Evolutionary conservation across 2,113 vertebrate species (phyloP), one percentile per base, ranked within the genome.

Genomic region (Aplodontia rufa): DNA sequence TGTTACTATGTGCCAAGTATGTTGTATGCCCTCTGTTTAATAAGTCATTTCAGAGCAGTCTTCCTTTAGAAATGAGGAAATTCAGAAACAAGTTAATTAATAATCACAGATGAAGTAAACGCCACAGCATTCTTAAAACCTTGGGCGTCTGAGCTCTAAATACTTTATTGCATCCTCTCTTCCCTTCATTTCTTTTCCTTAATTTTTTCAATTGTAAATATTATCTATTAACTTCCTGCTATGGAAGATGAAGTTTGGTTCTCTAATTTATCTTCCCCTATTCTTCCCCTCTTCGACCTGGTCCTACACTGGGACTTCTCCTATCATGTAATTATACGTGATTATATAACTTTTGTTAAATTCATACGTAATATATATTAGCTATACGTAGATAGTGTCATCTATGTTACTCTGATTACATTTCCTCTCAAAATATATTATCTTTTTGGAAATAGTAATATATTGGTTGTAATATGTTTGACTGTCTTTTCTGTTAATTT

Each of bases 361-460:
- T 84, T 95, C 26, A 53, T 83, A 84, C 81, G 88, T 22, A 51
- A 6, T 92, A 80, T 53, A 60, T 81, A 83, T 89, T 64, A 68
- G 24, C 7, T 42, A 26, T 81, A 71, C 12, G 64, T 20, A 78
- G 22, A 40, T 83, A 90, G 45, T 75, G 16, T 60, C 13, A 90
- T 93, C 40, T 79, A 5, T 79, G 20, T 62, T n/a, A 62, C 47
- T 45, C 24, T n/a, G 16, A 62, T 91, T 82, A 64, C 4, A 71
- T 94, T 94, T 84, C 24, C 30, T 60, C 91, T 80, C 49, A 86
- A 78, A 89, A 49, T 68, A 51, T 30, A 74, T 88, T 91, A 14
- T 16, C 30, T 96, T 90, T 90, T 40, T 87, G 42, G n/a, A 90
- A 69, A 55, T 64, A 60, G 37, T 49, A 84, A 74, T 92, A 60